Percentiles rank a stretch among this genome's conserved stretches.
Evolutionary conservation across 2,113 vertebrate species (phyloP).

Genomic region (Panurus biarmicus): DNA sequence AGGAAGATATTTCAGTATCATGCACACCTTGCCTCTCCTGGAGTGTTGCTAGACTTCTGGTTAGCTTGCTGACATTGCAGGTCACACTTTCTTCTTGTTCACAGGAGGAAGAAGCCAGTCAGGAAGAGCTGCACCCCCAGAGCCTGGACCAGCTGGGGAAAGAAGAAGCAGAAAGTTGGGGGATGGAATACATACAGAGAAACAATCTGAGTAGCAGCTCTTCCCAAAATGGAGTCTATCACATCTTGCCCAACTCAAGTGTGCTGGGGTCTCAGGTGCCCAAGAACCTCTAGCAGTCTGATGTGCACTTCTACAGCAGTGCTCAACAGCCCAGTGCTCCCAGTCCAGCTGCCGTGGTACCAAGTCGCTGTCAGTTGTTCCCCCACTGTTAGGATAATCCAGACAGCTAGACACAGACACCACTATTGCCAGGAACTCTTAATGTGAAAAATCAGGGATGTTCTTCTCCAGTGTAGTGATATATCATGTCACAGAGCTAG

Average conservation of each 20-base stretch:
- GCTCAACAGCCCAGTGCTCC: background rate
- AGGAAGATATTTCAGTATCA: background rate
- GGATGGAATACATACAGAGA: background rate
- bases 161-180: background rate
- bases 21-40: background rate
- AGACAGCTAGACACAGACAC: background rate
- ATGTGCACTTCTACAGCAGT: background rate
- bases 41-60: background rate
- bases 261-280: background rate
- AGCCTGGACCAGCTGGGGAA: background rate
- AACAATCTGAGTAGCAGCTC: background rate
- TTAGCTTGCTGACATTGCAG: background rate
- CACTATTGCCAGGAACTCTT: background rate
- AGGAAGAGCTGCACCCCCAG: background rate
- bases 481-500: background rate
- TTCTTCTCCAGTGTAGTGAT: background rate
- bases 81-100: background rate
- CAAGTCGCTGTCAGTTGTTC: background rate
- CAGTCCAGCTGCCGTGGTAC: background rate
- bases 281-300: background rate
- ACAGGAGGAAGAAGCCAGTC: conserved; percentile 45
- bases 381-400: background rate
- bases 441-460: background rate
- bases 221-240: background rate
- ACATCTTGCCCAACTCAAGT: background rate